Evolutionary conservation across 2,888 invertebrate species (phyloP).

Genomic region (Eupithecia centaureata): DNA sequence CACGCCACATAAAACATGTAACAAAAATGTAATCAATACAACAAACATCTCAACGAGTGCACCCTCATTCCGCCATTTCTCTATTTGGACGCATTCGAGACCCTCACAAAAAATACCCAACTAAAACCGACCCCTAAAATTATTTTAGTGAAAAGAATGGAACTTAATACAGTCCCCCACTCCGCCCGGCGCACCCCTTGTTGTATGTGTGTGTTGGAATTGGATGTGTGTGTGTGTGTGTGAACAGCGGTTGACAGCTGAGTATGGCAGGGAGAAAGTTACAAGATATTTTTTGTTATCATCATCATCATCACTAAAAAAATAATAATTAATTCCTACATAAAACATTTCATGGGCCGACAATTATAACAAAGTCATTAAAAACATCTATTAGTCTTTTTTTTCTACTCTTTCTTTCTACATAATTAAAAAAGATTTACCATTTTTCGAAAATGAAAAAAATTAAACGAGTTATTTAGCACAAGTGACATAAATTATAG

Average conservation of each 20-base stretch:
- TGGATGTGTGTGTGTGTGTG: conserved; percentile 60
- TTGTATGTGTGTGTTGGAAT: conserved; percentile 48
- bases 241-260: conserved; percentile 74
- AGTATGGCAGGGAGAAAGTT: conserved; percentile 58
- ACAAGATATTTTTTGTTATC: neutral
- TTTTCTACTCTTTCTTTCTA: too few relatives aligned
- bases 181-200: conserved; percentile 75
- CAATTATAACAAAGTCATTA: too few relatives aligned
- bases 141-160: conserved; percentile 84
- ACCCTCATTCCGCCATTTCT: conserved; percentile 72
- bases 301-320: neutral
- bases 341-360: too few relatives aligned
- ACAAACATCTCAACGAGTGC: conserved; percentile 64
- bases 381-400: too few relatives aligned
- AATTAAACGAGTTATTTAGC: too few relatives aligned
- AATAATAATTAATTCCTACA: too few relatives aligned
- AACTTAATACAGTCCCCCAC: conserved; percentile 84
- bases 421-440: too few relatives aligned
- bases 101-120: conserved; percentile 80
- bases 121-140: conserved; percentile 84
- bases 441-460: too few relatives aligned
- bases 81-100: conserved; percentile 75
- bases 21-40: conserved; percentile 47
- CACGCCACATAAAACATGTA: conserved; percentile 48
- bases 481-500: neutral